phyloP scores from a whole-genome alignment of 2,888 invertebrate species.

The Andrena haemorrhoa region DNA sequence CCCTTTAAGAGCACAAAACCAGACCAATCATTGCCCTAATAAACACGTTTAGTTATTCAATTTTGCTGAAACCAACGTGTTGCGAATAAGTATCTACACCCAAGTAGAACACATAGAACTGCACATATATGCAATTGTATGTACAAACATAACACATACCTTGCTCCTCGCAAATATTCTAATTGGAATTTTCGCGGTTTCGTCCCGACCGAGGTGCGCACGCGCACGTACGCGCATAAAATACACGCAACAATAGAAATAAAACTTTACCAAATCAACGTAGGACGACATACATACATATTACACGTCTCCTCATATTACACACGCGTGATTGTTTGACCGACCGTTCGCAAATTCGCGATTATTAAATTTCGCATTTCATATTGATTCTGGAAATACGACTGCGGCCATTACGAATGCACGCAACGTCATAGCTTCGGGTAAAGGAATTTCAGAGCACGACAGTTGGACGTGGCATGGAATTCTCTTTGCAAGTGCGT shows the following conservation, averaged over 20 bases:
- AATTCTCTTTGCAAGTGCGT: conserved; percentile 40
- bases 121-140: too few relatives aligned
- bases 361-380: conserved; percentile 4
- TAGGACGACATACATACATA: neutral
- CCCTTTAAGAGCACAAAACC: too few relatives aligned
- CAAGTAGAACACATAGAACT: too few relatives aligned
- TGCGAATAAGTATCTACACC: too few relatives aligned
- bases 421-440: conserved; percentile 63
- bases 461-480: conserved; percentile 59
- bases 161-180: neutral
- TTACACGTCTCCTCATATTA: neutral
- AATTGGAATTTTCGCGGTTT: conserved; percentile 19
- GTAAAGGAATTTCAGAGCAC: conserved; percentile 58
- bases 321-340: neutral
- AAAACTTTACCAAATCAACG: neutral
- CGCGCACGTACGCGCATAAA: neutral
- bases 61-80: too few relatives aligned
- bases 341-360: neutral
- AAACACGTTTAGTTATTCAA: too few relatives aligned
- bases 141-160: too few relatives aligned
- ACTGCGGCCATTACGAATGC: conserved; percentile 67
- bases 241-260: neutral
- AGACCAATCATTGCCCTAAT: too few relatives aligned
- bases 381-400: conserved; percentile 18
- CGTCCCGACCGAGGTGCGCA: neutral